Base-by-base conservation (phyloP, 2,797 vertebrate species). In the Enteromius paludinosus region DNA sequence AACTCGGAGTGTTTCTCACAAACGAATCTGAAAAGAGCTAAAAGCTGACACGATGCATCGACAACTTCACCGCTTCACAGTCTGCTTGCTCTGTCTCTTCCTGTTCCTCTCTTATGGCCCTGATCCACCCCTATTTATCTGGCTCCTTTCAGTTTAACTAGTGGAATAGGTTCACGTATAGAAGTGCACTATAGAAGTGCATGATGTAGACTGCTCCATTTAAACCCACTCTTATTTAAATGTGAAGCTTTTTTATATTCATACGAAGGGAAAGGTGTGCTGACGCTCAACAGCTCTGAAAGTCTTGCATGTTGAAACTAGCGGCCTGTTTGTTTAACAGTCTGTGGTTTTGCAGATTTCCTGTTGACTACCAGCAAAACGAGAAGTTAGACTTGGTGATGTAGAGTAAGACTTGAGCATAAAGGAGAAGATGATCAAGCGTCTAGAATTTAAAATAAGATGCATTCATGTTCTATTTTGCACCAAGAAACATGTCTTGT, bases 291-390 rank as follows among this genome's bases (percentile, higher is more conserved):
- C 56, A 61, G 82, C 61, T 45, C 82, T 86, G 86, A 86, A 59
- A 81, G 61, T 85, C 83, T 81, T 85, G 89, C 93, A 47, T 94
- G 94, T 93, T 93, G 93, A 93, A 94, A 96, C 94, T 90, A 83
- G 92, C 87, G 9, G 87, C 52, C 86, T 79, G 89, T 56, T 91
- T 87, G 88, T 86, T 92, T 88, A 83, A 88, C 87, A 89, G 83
- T 74, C 85, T 94, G 94, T 91, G 95, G 94, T 95, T 95, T 94
- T 89, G 89, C 91, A 88, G 90, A 92, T 91, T 94, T 95, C 95
- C 95, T 95, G 94, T 96, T 95, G 93, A 95, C 91, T 91, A 77
- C 84, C 83, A 90, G 86, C 91, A 91, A 85, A 89, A 94, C 93
- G 92, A 88, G 94, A 93, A 95, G 94, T 92, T 90, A 83, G 86